Evolutionary conservation across 35 echinoderm and acorn worm species (phyloP), one percentile per base, ranked within the genome.

Genomic region (Acanthaster planci): DNA sequence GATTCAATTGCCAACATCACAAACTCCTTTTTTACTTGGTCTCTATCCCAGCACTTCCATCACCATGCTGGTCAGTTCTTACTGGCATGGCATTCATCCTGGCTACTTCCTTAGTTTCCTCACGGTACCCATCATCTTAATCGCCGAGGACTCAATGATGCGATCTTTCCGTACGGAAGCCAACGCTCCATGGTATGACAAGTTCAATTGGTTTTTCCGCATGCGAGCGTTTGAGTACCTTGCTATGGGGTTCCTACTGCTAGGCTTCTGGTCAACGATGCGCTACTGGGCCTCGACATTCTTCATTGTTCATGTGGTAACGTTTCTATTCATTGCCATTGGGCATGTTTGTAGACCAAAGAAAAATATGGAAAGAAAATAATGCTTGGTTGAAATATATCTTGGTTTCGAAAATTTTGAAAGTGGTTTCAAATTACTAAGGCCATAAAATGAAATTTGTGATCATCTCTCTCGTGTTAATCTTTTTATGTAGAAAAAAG

Each of bases 41-140:
- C 30, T 26, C 37, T 51, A 35, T 40, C 38, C 16, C 77, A 99
- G 96, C 29, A 99, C 95, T 18, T 83, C 92, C 14, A 85, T 91
- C 1, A 99, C 96, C 10, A 91, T 99, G 96, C 42, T 94, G 18
- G 92, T 99, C 27, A 99, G 96, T 89, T 92, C 96, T 19, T 94
- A 91, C 92, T 99, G 96, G 96, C 96, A 99, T 68, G 96, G 96
- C 67, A 92, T 99, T n/a, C 92, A 94, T 77, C 92, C 92, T 31
- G 92, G 96, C 8, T 99, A 99, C 86, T 99, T 86, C 88, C 82
- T 99, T 27, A 99, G 96, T 64, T 93, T 99, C 72, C 51, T 99
- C 5, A 99, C 96, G 0, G 92, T 99, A 17, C 96, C 96, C 23
- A 68, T 99, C 29, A 86, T 99, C 31, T 82, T 99, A 10, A 30